Percentiles rank a stretch among this genome's conserved stretches.
Conservation (phyloP, 2,113 vertebrate species). For the Hystrix cristata region DNA sequence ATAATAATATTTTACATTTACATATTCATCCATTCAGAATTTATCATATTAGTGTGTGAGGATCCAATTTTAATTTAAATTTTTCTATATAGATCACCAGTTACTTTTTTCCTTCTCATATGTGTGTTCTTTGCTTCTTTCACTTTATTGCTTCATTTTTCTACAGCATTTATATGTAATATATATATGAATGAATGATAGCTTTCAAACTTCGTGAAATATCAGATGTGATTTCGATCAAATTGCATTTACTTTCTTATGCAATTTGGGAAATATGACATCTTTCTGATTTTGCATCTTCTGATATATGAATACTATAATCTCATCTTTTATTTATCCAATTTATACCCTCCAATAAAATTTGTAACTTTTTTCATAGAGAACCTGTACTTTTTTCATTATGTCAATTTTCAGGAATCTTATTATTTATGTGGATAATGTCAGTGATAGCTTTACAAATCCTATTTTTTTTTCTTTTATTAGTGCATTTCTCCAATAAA, state of each 20-base stretch:
- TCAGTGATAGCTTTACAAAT: too few relatives aligned
- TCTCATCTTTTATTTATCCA: background rate
- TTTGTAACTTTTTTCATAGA: background rate
- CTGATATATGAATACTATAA: background rate
- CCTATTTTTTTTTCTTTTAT: too few relatives aligned
- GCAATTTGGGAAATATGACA: background rate
- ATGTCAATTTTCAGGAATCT: slow-evolving; percentile 3
- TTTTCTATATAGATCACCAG: background rate
- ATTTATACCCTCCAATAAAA: background rate
- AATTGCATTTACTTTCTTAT: slow-evolving; percentile 20
- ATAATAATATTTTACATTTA: background rate
- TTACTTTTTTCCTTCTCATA: background rate
- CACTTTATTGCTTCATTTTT: background rate
- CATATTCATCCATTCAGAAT: background rate
- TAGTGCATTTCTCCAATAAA: background rate
- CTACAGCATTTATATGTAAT: background rate
- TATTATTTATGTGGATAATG: background rate
- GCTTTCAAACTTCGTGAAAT: background rate
- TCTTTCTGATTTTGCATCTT: background rate
- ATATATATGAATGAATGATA: background rate
- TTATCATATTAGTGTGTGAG: background rate
- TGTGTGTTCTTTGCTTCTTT: background rate
- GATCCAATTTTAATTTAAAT: background rate
- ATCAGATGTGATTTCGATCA: background rate
- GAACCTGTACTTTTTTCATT: background rate